Conservation (phyloP, 1,140 invertebrate genomes). For the Drosophila sucinea region DNA sequence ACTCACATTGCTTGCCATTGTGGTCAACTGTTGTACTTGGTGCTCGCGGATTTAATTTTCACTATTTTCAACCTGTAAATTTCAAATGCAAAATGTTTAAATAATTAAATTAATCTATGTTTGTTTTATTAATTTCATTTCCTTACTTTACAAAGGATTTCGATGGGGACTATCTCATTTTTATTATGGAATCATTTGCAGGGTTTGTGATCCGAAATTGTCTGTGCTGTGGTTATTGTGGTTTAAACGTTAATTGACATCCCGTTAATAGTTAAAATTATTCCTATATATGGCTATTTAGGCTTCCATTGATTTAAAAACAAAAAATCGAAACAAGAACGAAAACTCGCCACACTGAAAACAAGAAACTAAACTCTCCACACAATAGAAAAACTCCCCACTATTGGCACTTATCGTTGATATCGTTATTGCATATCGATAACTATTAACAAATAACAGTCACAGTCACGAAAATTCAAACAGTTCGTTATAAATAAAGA, state of each 20-base stretch:
- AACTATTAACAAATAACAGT: neutral
- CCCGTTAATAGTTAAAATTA: neutral
- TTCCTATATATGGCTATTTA: neutral
- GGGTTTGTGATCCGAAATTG: neutral
- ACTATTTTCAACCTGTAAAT: neutral
- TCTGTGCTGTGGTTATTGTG: neutral
- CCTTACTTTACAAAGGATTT: neutral
- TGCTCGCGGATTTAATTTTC: neutral
- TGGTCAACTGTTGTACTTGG: neutral
- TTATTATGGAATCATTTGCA: neutral
- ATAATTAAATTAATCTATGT: neutral
- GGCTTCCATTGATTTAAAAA: neutral
- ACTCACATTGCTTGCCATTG: neutral
- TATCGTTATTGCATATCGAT: neutral
- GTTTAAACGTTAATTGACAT: neutral
- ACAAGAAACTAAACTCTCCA: neutral
- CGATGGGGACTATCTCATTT: neutral
- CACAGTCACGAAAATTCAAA: neutral
- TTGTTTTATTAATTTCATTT: neutral
- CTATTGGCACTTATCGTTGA: neutral
- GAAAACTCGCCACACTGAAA: constrained; percentile 4
- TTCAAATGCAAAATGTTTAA: too few relatives aligned
- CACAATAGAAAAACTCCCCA: neutral
- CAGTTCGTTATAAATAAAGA: too few relatives aligned
- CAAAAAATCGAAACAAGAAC: constrained; percentile 1